phyloP scores from a whole-genome alignment of 2,888 invertebrate species.

The Resseliella maxima region DNA sequence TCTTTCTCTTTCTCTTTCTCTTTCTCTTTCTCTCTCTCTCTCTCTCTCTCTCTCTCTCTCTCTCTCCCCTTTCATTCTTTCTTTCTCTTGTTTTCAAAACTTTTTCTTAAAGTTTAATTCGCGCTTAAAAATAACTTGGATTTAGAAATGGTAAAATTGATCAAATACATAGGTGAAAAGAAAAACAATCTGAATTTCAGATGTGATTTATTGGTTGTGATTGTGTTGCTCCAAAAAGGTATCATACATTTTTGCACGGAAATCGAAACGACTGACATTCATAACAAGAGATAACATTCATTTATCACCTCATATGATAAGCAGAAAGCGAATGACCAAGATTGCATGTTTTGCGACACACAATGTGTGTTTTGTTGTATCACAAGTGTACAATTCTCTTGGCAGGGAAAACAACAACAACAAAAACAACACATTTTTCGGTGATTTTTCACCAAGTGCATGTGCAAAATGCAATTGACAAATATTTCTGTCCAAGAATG shows the following conservation, averaged over 20 bases:
- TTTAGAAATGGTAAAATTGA: background rate
- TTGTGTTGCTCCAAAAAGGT: background rate
- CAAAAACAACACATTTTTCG: too few species aligned
- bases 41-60: too few species aligned
- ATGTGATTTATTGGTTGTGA: constrained; percentile 22
- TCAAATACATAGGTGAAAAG: background rate
- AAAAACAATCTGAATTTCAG: background rate
- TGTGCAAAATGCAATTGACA: background rate
- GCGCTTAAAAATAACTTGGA: background rate
- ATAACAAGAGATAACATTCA: constrained; percentile 28
- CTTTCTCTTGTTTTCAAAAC: background rate
- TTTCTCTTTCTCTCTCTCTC: too few species aligned
- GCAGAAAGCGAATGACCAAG: background rate
- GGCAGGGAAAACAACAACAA: background rate
- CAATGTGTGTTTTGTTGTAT: too few species aligned
- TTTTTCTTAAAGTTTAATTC: background rate
- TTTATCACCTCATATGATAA: constrained; percentile 28
- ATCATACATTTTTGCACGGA: constrained; percentile 28
- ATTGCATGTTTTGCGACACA: background rate
- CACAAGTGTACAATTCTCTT: background rate
- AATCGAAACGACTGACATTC: constrained; percentile 7
- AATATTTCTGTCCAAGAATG: too few species aligned
- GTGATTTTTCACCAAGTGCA: background rate
- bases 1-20: background rate
- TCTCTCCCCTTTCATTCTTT: too few species aligned